phyloP scores from a whole-genome alignment of 1,140 invertebrate genomes.

The Tetranychus cinnabarinus region DNA sequence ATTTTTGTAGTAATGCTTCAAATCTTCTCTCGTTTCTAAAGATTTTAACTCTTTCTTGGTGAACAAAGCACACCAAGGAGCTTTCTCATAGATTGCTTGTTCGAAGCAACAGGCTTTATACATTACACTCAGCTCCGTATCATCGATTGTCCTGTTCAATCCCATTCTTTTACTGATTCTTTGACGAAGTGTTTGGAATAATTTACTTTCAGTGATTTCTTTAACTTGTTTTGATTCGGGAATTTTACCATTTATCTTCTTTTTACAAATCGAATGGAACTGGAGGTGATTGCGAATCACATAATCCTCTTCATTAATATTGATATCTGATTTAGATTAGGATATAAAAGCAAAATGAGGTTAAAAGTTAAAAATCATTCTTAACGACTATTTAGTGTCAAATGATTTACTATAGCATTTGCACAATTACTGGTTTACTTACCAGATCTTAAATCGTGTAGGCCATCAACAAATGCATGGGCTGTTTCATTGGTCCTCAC shows the following conservation, averaged over 20 bases:
- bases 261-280: too few relatives aligned
- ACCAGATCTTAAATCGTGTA: conserved; percentile 1
- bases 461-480: conserved; percentile 9
- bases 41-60: conserved; percentile 10
- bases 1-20: conserved; percentile 14
- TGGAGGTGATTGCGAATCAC: background rate
- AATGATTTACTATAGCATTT: too few relatives aligned
- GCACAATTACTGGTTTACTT: background rate
- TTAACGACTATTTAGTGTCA: too few relatives aligned
- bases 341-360: too few relatives aligned
- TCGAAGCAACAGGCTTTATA: conserved; percentile 12
- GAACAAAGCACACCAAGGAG: conserved; percentile 14
- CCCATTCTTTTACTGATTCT: background rate
- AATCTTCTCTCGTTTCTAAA: conserved; percentile 11
- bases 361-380: too few relatives aligned
- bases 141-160: too few relatives aligned
- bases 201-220: background rate
- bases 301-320: background rate
- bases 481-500: conserved; percentile 11
- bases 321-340: background rate
- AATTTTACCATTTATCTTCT: background rate
- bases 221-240: background rate
- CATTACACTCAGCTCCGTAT: conserved; percentile 7
- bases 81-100: conserved; percentile 8
- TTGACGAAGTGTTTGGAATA: background rate